Conservation (phyloP, 2,113 vertebrate genomes). For the Vicugna pacos region DNA sequence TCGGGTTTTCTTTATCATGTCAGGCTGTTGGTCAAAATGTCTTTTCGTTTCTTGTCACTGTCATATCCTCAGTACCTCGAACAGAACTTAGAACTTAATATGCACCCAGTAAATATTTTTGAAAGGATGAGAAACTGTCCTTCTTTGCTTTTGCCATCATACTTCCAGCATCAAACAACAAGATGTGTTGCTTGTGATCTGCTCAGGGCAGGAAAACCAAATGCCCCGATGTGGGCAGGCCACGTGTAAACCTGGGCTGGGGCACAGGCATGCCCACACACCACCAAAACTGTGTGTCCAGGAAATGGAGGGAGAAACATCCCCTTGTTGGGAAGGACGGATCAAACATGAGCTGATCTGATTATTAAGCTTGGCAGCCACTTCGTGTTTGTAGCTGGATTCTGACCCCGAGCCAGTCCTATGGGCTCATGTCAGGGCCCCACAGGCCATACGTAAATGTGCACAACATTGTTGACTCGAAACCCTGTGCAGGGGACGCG, state of each 20-base stretch:
- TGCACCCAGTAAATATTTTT: neutral
- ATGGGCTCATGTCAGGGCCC: neutral
- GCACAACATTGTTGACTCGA: neutral
- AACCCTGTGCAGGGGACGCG: accelerated
- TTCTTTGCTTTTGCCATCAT: neutral
- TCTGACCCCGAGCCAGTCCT: neutral
- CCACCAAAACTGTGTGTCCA: neutral
- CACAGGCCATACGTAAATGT: neutral
- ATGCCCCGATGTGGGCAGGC: neutral
- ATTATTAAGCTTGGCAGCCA: neutral
- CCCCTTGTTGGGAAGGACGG: neutral
- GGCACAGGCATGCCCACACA: neutral
- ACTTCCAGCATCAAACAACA: neutral
- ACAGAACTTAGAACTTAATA: neutral
- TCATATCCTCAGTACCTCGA: neutral
- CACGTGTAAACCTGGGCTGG: neutral
- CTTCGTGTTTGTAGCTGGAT: neutral
- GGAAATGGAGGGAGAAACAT: neutral
- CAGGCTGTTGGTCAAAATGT: too few species aligned
- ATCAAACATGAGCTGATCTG: neutral
- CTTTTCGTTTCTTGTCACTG: neutral
- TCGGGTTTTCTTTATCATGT: neutral
- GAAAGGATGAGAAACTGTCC: neutral
- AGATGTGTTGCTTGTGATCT: neutral
- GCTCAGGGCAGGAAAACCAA: neutral